phyloP scores from a whole-genome alignment of 2,797 vertebrate genomes.

The Cynopterus sphinx region DNA sequence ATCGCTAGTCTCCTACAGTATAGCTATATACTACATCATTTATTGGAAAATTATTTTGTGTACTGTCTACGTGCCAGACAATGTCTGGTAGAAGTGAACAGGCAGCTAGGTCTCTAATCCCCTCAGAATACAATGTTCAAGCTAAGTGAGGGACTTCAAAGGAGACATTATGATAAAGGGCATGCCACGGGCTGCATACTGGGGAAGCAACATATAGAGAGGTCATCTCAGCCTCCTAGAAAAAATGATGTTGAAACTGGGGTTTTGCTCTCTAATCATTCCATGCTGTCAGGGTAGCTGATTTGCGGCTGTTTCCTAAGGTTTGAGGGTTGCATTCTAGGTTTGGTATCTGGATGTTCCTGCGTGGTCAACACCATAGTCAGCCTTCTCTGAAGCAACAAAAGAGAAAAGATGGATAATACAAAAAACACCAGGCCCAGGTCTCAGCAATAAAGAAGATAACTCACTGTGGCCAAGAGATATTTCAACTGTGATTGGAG shows the following conservation, averaged over 20 bases:
- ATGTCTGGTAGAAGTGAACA: not conserved
- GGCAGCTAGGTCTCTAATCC: not conserved
- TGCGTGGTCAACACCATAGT: not conserved
- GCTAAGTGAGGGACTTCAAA: not conserved
- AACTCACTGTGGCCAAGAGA: conserved; percentile 64
- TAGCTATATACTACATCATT: not conserved
- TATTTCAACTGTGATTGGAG: conserved; percentile 75
- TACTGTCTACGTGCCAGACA: not conserved
- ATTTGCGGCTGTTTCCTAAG: not conserved
- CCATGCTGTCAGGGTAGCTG: not conserved
- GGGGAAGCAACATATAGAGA: not conserved
- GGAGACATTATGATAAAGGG: not conserved
- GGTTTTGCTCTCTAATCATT: not conserved
- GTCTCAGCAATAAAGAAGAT: conserved; percentile 56
- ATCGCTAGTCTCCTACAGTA: not conserved
- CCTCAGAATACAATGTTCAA: not conserved
- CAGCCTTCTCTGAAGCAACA: not conserved
- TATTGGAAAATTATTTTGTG: not conserved
- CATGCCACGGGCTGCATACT: fast-evolving
- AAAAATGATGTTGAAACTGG: not conserved
- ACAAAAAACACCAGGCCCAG: not conserved
- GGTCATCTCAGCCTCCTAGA: not conserved
- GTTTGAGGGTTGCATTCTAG: not conserved
- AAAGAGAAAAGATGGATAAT: not conserved
- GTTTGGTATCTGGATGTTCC: not conserved